Base-by-base conservation (phyloP, 2,888 invertebrate genomes). In the Pyrrhosoma nymphula region DNA sequence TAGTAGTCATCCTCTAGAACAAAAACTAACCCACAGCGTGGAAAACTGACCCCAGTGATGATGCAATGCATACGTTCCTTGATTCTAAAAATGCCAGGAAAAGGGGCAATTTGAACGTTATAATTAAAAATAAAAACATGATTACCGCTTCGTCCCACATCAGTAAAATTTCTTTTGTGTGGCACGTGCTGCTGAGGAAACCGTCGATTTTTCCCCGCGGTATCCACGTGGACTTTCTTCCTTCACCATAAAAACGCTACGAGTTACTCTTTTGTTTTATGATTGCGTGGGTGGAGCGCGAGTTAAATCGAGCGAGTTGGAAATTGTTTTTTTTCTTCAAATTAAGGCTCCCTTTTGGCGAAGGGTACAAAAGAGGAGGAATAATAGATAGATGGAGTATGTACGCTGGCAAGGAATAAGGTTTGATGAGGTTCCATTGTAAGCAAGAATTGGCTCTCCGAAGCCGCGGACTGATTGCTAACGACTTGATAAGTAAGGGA, bases 301-400 rank as follows among this genome's bases (percentile, higher is more conserved):
- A n/a, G 26, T 82, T 82, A 35, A 82, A 35, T 82, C 82, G 82
- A 82, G 35, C 82, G 82, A 89, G 39, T 18, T n/a, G 88, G n/a
- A 55, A 89, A 55, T 14, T 55, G 10, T 56, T 56, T 89, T 89
- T 89, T 89, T 26, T n/a, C n/a, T n/a, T n/a, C n/a, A n/a, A 6
- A 18, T 56, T n/a, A 2, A 35, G 82, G 1, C 56, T 56, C 89
- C 89, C 16, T 89, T 89, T 89, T 55, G n/a, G 0, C 69, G 35
- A 82, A 89, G 26, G n/a, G 89, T 55, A 89, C 56, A 89, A 89
- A 56, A 56, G 39, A 89, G 47, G n/a, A 89, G n/a, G 56, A 23
- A 47, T 20, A 12, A 89, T 14, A 12, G 55, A 26, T 26, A 47
- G 89, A 26, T 6, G 18, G 56, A 88, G 16, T 26, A 4, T 69